Evolutionary conservation across 2,797 vertebrate genomes (phyloP).

Genomic region (Monodelphis domestica): DNA sequence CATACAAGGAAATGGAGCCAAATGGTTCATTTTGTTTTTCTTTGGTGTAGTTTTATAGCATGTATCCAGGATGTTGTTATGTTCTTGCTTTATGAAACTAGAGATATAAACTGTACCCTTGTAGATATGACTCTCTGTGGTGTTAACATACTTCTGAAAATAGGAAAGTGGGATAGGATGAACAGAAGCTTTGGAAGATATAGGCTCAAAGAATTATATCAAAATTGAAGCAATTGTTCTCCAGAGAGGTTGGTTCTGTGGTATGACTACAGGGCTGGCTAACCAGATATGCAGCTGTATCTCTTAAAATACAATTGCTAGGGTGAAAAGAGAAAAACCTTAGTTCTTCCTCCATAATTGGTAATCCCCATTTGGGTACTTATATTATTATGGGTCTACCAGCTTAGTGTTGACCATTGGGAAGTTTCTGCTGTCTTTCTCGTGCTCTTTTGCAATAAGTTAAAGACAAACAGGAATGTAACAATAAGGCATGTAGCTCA

Average conservation of each 20-base stretch:
- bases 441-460: conserved; percentile 27
- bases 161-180: conserved; percentile 18
- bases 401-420: conserved; percentile 39
- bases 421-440: conserved; percentile 32
- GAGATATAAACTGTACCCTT: neutral
- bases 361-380: conserved; percentile 22
- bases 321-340: conserved; percentile 31
- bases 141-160: conserved; percentile 43
- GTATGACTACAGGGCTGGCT: conserved; percentile 50
- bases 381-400: conserved; percentile 40
- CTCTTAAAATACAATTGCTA: conserved; percentile 36
- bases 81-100: neutral
- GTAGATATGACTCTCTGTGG: neutral
- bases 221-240: conserved; percentile 63
- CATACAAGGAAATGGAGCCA: neutral
- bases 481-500: neutral
- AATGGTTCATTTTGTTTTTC: neutral
- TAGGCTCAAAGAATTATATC: conserved; percentile 14
- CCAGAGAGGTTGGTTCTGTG: conserved; percentile 28
- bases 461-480: conserved; percentile 18
- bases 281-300: conserved; percentile 44
- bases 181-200: conserved; percentile 36
- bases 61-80: neutral
- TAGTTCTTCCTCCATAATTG: neutral
- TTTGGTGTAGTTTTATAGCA: neutral